Conservation (phyloP, 2,888 invertebrate genomes). For the Paralinhomoeus sp. region DNA sequence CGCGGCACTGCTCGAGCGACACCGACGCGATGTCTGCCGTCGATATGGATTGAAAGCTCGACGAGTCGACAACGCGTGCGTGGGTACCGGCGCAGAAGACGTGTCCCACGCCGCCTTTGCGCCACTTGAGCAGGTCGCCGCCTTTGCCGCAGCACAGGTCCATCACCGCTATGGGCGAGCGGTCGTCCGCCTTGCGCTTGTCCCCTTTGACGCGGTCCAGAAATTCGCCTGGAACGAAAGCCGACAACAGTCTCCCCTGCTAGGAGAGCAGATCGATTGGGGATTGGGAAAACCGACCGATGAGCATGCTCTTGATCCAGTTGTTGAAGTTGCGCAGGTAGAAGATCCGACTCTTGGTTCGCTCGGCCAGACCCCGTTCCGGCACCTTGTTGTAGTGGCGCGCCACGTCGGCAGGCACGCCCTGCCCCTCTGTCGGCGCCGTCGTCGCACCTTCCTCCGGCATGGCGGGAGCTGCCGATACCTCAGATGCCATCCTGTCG, state of each 20-base stretch:
- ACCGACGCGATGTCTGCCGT: constrained; percentile 57
- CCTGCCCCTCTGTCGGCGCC: too few relatives aligned
- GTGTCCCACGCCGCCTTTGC: constrained; percentile 11
- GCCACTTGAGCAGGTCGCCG: constrained; percentile 83
- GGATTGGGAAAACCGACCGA: constrained; percentile 41
- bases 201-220: constrained; percentile 3
- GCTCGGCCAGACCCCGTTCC: constrained; percentile 52
- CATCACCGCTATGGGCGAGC: constrained; percentile 35
- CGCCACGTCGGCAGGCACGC: constrained; percentile 41
- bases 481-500: too few relatives aligned
- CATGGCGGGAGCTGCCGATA: too few relatives aligned
- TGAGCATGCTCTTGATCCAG: constrained; percentile 89
- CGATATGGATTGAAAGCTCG: neutral
- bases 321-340: constrained; percentile 91
- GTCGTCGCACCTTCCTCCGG: too few relatives aligned
- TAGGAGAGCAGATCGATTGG: too few relatives aligned
- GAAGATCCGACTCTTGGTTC: constrained; percentile 69
- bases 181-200: constrained; percentile 5
- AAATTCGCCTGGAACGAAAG: constrained; percentile 10
- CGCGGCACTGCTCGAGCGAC: constrained; percentile 68
- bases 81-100: constrained; percentile 19
- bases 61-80: too few relatives aligned
- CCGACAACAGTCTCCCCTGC: neutral
- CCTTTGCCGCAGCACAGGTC: constrained; percentile 98
- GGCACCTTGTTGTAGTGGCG: constrained; percentile 74